Base-by-base conservation (phyloP, 2,113 vertebrate genomes). In the Ardeotis arabs region DNA sequence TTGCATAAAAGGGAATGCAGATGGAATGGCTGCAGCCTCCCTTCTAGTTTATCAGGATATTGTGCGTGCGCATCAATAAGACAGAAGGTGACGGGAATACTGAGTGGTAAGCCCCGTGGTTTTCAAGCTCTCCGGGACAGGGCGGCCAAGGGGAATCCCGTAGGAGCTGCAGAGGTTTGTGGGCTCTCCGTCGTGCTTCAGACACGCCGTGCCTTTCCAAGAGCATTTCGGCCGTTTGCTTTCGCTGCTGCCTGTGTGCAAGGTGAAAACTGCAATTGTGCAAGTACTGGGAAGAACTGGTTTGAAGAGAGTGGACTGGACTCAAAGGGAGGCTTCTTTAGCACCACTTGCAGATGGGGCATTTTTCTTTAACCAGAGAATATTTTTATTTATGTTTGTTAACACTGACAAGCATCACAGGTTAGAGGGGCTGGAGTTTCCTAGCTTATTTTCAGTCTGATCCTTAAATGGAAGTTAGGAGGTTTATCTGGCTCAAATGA, bases 1-100 rank as follows among this genome's bases (percentile, higher is more conserved):
- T n/a, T 64, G 74, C 89, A 77, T 94, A 92, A 70, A 52, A 82
- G 29, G 89, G 73, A 93, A 93, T 81, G 80, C 90, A 63, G 89
- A 95, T 87, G 75, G 91, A 94, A 77, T 50, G 84, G 80, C 85
- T 33, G 6, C 45, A 92, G 89, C 63, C 39, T 84, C 70, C 79
- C n/a, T 67, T 56, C 78, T 45, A 77, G 72, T 93, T 90, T 91
- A 63, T 91, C 68, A 91, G 89, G 85, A 63, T 91, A 68, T 80
- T 76, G 67, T 72, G 41, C 25, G 7, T 28, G 69, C 50, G 22
- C 77, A 76, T 56, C 85, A 95, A 90, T 78, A 89, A 84, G 67
- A 28, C 29, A 62, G 72, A 60, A 93, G 41, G 55, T 66, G 45
- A 94, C 87, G 86, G 83, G 73, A 95, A 91, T 83, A 4, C 76